Evolutionary conservation across 2,888 invertebrate genomes (phyloP), one percentile per base, ranked within the genome.

Genomic region (Hydrotaea diabolus): DNA sequence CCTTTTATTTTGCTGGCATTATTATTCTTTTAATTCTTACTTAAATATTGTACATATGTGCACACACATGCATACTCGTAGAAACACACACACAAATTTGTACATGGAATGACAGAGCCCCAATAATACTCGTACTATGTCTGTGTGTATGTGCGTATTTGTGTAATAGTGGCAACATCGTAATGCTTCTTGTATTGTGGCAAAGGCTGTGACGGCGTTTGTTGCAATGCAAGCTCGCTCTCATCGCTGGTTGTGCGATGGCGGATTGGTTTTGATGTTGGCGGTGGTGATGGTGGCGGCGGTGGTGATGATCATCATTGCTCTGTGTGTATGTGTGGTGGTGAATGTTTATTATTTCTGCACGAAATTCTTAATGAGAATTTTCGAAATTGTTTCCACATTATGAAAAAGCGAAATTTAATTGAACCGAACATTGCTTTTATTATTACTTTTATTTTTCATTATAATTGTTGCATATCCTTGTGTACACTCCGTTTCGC

Each of bases 401-500:
- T 84, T 84, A 84, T 84, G 77, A 80, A 84, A 84, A 77, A 84
- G 75, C 71, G 83, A 84, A 84, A 80, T 77, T 84, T 77, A 84
- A 84, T 84, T 84, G 83, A 84, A 84, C 83, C 83, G 72, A 84
- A 78, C 83, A 84, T 80, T 84, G 80, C 80, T 84, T 80, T 80
- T 77, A 80, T 83, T 81, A 76, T 79, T 82, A 72, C 78, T 79
- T 55, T 80, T 49, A 31, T 71, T 77, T 80, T 78, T 78, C 71
- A 80, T 77, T 80, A 71, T 75, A 83, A 83, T 77, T 80, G 83
- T 83, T 83, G 77, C 73, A 80, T 66, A 83, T 80, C 73, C 69
- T 80, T 83, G 69, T 75, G 53, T 53, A 26, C 82, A 59, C 57
- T 46, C 23, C 17, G 15, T 17, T 17, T 43, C 66, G 11, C 66